Conservation (phyloP, 2,888 invertebrate species). For the Oegoconia quadripuncta region DNA sequence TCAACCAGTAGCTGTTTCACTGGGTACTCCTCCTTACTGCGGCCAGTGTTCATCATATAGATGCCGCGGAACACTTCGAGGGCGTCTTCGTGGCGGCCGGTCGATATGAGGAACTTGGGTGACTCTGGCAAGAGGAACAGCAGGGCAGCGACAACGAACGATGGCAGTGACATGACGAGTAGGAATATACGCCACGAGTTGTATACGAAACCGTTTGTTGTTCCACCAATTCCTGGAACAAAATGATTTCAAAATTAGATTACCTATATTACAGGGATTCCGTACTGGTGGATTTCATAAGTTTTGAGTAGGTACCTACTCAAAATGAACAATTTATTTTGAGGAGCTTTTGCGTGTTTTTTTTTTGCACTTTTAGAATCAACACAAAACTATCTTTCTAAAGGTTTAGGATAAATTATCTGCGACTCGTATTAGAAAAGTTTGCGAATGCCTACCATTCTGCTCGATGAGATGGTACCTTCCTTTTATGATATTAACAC, state of each 20-base stretch:
- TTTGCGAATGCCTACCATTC: no score
- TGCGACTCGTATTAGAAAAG: no score
- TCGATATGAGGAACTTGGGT: constrained; percentile 91
- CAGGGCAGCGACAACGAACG: constrained; percentile 90
- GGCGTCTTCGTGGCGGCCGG: constrained; percentile 89
- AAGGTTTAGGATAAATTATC: no score
- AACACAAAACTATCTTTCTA: no score
- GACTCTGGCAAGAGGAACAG: constrained; percentile 93
- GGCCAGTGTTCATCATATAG: constrained; percentile 89
- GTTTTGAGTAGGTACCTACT: no score
- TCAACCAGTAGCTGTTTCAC: constrained; percentile 85
- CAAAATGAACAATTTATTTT: no score
- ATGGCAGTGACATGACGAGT: constrained; percentile 92
- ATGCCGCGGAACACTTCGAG: constrained; percentile 89
- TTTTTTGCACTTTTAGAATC: no score
- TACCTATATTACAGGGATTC: not conserved
- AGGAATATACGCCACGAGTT: constrained; percentile 96
- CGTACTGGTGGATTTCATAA: not conserved
- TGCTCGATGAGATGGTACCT: no score
- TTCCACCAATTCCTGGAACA: constrained; percentile 82
- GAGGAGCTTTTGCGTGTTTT: no score
- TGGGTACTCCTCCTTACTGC: constrained; percentile 85
- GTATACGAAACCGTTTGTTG: constrained; percentile 85
- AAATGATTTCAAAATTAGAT: not conserved
- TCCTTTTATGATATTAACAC: no score